Conservation (phyloP, 2,113 vertebrate species). For the Passer domesticus region DNA sequence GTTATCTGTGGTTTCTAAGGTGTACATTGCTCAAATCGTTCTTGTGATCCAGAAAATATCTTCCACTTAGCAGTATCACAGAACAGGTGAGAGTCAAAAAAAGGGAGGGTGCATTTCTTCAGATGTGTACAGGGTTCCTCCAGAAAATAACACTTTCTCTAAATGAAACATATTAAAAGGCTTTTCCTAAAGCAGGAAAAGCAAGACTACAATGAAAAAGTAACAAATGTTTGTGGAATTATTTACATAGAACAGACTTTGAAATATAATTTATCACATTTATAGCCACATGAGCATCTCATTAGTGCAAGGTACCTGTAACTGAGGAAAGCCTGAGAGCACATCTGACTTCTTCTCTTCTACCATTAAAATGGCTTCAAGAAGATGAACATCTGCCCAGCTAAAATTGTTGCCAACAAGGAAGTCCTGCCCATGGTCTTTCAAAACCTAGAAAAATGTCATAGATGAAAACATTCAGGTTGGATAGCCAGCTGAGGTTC, state of each 20-base stretch:
- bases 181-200: neutral
- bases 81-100: neutral
- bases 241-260: neutral
- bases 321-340: slow-evolving; percentile 76
- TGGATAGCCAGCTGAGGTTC: neutral
- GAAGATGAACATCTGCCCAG: slow-evolving; percentile 82
- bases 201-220: neutral
- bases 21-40: neutral
- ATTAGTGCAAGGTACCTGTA: slow-evolving; percentile 78
- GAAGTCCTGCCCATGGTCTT: slow-evolving; percentile 64
- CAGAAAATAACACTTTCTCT: neutral
- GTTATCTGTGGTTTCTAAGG: neutral
- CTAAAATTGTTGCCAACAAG: slow-evolving; percentile 84
- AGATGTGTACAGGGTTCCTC: neutral
- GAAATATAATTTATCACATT: neutral
- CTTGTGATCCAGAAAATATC: neutral
- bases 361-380: slow-evolving; percentile 85
- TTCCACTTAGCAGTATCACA: neutral
- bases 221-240: neutral
- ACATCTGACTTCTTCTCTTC: slow-evolving; percentile 81
- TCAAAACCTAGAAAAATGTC: slow-evolving; percentile 68
- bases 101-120: neutral
- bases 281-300: neutral
- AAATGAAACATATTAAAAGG: neutral
- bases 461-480: neutral